These are phyloP conservation scores for Ophraella communa DNA, from an alignment of 2,888 invertebrate genomes.

Conservation along the genomic window DNA sequence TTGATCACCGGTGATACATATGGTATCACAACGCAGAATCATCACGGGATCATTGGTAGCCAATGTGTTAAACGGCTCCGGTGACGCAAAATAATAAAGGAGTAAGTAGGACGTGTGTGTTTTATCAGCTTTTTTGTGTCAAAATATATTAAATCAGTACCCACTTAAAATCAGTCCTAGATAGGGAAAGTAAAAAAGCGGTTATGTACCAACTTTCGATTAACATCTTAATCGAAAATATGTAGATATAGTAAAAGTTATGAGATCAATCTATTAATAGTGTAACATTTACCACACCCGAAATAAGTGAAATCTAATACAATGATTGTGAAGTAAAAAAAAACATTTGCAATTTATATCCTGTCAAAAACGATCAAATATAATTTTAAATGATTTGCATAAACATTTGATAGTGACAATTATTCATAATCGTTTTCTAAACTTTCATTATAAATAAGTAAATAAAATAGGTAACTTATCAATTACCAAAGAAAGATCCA, in stretches of 20 bases:
- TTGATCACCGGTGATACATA: no score
- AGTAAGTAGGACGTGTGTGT: background rate
- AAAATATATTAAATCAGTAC: background rate
- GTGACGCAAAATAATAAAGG: background rate
- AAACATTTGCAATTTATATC: background rate
- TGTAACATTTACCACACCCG: constrained; percentile 4
- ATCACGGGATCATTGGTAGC: no score
- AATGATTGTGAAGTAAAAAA: background rate
- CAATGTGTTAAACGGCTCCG: background rate
- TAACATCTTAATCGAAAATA: constrained; percentile 11
- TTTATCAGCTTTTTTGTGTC: background rate
- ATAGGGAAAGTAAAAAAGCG: constrained; percentile 1
- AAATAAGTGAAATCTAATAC: constrained; percentile 11
- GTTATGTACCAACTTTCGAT: constrained; percentile 1
- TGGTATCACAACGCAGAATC: no score
- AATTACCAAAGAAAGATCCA: constrained; percentile 12
- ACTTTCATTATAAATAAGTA: background rate
- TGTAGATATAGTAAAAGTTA: constrained; percentile 8
- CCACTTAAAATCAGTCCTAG: background rate
- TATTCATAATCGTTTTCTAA: background rate
- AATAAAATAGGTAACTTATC: constrained; percentile 9
- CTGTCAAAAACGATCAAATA: constrained; percentile 5
- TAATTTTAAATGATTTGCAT: background rate
- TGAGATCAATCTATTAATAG: constrained; percentile 1
- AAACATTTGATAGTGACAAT: background rate